Base-by-base conservation (phyloP, 2,113 vertebrate species). In the Psophia crepitans region DNA sequence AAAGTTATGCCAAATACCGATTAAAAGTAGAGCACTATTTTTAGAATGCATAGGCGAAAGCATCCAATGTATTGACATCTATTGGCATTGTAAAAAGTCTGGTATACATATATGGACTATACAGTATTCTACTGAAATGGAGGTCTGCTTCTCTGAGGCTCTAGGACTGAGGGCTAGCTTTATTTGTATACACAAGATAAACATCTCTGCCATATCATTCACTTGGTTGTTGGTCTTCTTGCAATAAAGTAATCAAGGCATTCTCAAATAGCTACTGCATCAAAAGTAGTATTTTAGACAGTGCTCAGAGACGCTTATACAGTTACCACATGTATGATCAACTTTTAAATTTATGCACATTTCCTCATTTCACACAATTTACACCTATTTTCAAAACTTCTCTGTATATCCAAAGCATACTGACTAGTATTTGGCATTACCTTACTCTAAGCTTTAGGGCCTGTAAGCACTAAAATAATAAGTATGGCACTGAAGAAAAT, bases 381-480 rank as follows among this genome's bases (percentile, higher is more conserved):
- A 48, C 18, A 66, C 27, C 6, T 8, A 49, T 87, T 94, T 81
- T 32, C 44, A 58, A 64, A 79, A 46, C 27, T 18, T 7, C 35
- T 24, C 56, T 83, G 6, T 30, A 61, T 9, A 63, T 12, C 30
- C 73, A 76, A 65, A 61, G 37, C 32, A 79, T 6, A 41, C 5
- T 39, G 58, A 89, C 17, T n/a, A 46, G 21, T 4, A 64, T 39
- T 32, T 33, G 64, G 49, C 64, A 76, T 22, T 49, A 30, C 20
- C 58, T 56, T 44, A 63, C 32, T 80, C 64, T 48, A 76, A 70
- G 71, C 65, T 70, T 86, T 51, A 73, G 68, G 92, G 87, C 94
- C 80, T 84, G n/a, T 27, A 75, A 90, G 53, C 83, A 96, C 93
- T 18, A 71, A 74, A 96, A 66, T 19, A 85, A 82, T 49, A 86